Percentiles rank a stretch among this genome's conserved stretches.
Conservation (phyloP, 2,113 vertebrate genomes). For the Cynoglossus semilaevis region DNA sequence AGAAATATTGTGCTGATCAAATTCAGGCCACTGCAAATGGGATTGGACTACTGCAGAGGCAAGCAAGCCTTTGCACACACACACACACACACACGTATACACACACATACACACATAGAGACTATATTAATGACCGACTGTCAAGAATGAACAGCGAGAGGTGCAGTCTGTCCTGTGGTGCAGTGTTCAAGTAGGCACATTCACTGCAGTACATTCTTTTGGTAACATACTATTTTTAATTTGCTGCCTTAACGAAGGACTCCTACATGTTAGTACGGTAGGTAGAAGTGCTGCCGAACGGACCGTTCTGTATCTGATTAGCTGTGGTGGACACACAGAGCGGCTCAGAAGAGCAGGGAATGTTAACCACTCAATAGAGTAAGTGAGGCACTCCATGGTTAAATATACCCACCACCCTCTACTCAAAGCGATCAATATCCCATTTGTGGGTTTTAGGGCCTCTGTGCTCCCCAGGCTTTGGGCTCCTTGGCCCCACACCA, state of each 20-base stretch:
- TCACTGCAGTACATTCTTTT: conserved; percentile 8
- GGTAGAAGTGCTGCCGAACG: conserved; percentile 31
- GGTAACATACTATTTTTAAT: neutral
- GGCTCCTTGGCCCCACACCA: conserved; percentile 20
- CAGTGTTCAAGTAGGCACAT: conserved; percentile 11
- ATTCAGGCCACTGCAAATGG: conserved; percentile 35
- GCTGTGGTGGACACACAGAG: conserved; percentile 4
- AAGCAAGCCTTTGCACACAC: conserved; percentile 40
- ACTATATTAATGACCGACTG: too few species aligned
- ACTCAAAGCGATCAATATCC: conserved; percentile 56
- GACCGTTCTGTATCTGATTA: conserved; percentile 5
- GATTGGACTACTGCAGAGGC: conserved; percentile 36
- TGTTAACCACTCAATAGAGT: conserved; percentile 32
- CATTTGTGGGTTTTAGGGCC: conserved; percentile 68
- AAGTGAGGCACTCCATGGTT: conserved; percentile 48
- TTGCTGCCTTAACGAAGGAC: conserved; percentile 60
- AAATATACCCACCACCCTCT: conserved; percentile 40
- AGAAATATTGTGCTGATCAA: conserved; percentile 32
- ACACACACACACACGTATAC: too few species aligned
- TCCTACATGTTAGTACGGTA: conserved; percentile 34
- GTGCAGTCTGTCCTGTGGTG: conserved; percentile 29
- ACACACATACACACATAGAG: too few species aligned
- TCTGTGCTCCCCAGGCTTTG: conserved; percentile 51
- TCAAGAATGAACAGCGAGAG: neutral
- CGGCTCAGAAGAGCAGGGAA: conserved; percentile 7